These are phyloP conservation scores for Tichodroma muraria DNA, from an alignment of 2,113 vertebrate genomes.

Conservation along the genomic window DNA sequence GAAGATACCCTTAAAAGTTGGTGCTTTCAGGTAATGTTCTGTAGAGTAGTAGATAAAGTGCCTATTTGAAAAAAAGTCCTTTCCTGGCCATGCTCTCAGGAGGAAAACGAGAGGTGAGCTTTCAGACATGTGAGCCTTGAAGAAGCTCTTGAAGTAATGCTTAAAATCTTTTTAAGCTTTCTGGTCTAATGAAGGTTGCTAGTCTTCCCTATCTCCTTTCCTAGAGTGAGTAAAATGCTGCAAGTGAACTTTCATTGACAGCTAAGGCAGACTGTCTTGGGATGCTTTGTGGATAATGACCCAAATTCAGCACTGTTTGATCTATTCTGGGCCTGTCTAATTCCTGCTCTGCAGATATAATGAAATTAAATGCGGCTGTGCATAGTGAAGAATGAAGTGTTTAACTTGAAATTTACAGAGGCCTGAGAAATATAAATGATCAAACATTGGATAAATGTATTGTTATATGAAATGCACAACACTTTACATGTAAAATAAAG, in stretches of 20 bases:
- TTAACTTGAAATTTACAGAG: not conserved
- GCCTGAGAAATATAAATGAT: not conserved
- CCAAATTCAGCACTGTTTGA: conserved; percentile 7
- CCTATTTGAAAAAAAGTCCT: not conserved
- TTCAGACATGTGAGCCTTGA: not conserved
- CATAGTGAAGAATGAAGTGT: not conserved
- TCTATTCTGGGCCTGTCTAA: not conserved
- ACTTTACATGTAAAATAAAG: not conserved
- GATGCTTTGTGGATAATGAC: not conserved
- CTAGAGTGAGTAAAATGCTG: not conserved
- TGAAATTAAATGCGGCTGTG: not conserved
- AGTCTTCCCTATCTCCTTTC: not conserved
- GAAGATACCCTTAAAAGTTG: not conserved
- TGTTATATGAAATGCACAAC: not conserved
- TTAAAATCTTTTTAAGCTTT: not conserved
- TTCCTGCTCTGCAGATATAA: not conserved
- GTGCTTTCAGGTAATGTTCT: not conserved
- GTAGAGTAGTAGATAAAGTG: not conserved
- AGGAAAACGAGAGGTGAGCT: not conserved
- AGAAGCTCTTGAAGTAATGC: not conserved
- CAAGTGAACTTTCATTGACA: not conserved
- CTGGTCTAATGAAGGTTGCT: not conserved
- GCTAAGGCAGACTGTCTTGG: not conserved
- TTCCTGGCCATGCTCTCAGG: not conserved
- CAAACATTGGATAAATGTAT: not conserved